Conservation (phyloP, 30 jellyfish, hydroid and myxozoan species). For the Hydractinia echinata region DNA sequence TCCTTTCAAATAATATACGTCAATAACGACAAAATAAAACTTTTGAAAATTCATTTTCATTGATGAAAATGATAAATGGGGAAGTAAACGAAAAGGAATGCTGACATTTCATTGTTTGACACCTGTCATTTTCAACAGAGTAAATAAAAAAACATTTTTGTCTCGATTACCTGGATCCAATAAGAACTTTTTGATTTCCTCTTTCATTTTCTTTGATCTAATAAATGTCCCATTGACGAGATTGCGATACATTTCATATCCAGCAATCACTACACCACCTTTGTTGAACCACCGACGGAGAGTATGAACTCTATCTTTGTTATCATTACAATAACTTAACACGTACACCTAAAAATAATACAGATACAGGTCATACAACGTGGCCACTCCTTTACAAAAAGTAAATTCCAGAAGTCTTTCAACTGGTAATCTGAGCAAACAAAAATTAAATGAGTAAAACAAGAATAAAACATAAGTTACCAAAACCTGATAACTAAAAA, state of each 20-base stretch:
- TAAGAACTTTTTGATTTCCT: conserved; percentile 52
- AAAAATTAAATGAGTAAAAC: neutral
- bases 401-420: too few relatives aligned
- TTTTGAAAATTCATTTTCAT: too few relatives aligned
- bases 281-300: conserved; percentile 57
- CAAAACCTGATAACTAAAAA: neutral
- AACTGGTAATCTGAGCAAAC: neutral
- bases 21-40: too few relatives aligned
- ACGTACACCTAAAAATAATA: conserved; percentile 60
- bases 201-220: conserved; percentile 49
- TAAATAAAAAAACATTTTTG: too few relatives aligned
- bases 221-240: conserved; percentile 60
- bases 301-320: conserved; percentile 50
- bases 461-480: neutral
- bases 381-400: too few relatives aligned
- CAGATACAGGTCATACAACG: too few relatives aligned
- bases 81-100: too few relatives aligned
- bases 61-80: too few relatives aligned
- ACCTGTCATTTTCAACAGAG: too few relatives aligned
- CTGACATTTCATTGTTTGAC: too few relatives aligned
- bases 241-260: conserved; percentile 94
- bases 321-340: conserved; percentile 50
- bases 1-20: too few relatives aligned
- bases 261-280: conserved; percentile 85
- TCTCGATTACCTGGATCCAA: conserved; percentile 79